phyloP scores from a whole-genome alignment of 2,888 invertebrate species.

The Proisotoma minuta region DNA sequence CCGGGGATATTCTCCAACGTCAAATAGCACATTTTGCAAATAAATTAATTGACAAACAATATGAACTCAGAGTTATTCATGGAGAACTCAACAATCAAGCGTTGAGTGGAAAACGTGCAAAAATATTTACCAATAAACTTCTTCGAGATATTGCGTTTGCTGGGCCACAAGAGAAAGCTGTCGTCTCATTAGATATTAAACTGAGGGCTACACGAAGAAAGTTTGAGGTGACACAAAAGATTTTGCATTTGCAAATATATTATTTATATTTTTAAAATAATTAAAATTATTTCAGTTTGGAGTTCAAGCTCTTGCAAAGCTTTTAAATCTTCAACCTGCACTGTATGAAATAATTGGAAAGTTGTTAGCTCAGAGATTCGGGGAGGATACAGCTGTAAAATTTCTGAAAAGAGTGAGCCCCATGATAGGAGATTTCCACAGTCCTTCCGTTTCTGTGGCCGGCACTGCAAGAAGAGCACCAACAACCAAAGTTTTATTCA shows the following conservation, averaged over 20 bases:
- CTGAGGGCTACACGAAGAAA: conserved; percentile 1
- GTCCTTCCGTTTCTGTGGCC: no score
- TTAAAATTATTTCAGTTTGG: background rate
- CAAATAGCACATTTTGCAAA: background rate
- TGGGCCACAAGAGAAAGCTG: conserved; percentile 1
- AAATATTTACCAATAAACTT: background rate
- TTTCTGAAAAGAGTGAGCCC: conserved; percentile 5
- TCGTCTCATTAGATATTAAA: conserved; percentile 2
- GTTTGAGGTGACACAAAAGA: background rate
- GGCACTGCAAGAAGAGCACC: no score
- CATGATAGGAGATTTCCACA: no score
- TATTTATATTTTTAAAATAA: background rate
- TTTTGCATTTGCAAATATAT: background rate
- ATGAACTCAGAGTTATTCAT: background rate
- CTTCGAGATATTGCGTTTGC: background rate
- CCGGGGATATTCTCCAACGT: background rate
- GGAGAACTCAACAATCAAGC: background rate
- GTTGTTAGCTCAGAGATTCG: background rate
- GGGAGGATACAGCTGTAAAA: background rate
- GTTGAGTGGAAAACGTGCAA: background rate
- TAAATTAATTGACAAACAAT: background rate
- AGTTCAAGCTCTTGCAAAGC: background rate
- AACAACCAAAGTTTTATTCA: no score
- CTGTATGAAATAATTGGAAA: background rate
- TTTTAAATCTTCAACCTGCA: background rate